phyloP scores from a whole-genome alignment of 2,888 invertebrate genomes.

The Chaitophorus viminalis region DNA sequence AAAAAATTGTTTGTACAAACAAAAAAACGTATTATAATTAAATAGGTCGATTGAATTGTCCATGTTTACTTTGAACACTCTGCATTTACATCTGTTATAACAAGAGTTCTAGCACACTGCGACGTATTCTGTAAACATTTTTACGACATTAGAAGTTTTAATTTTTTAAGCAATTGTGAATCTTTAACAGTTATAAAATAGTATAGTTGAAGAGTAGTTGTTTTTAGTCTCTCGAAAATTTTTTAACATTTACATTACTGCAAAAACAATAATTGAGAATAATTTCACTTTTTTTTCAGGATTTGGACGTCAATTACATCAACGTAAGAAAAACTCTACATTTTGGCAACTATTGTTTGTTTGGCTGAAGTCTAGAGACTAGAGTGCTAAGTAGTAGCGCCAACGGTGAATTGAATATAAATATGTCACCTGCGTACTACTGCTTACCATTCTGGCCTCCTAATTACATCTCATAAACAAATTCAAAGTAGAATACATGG shows the following conservation, averaged over 20 bases:
- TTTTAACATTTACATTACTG: not conserved
- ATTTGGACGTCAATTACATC: not conserved
- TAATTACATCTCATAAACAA: constrained; percentile 53
- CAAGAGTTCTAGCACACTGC: constrained; percentile 46
- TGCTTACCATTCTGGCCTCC: constrained; percentile 66
- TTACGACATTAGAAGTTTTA: constrained; percentile 32
- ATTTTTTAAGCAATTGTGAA: constrained; percentile 41
- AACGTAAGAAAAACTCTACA: not conserved
- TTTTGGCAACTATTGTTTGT: constrained; percentile 9
- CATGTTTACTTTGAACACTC: constrained; percentile 46
- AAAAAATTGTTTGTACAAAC: not conserved
- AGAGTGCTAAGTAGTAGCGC: constrained; percentile 64
- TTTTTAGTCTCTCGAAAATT: not conserved
- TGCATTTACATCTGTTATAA: constrained; percentile 57
- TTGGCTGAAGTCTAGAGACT: constrained; percentile 60
- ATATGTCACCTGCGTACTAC: constrained; percentile 64
- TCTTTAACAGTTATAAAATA: constrained; percentile 32
- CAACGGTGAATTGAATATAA: constrained; percentile 63
- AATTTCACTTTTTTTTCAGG: constrained; percentile 21
- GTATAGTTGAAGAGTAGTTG: not conserved
- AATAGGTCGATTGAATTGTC: constrained; percentile 25
- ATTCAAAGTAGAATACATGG: not conserved
- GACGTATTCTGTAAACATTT: constrained; percentile 30
- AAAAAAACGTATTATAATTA: constrained; percentile 37
- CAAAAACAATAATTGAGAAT: not conserved